phyloP scores from a whole-genome alignment of 2,113 vertebrate species.

The Herpetotheres cachinnans region DNA sequence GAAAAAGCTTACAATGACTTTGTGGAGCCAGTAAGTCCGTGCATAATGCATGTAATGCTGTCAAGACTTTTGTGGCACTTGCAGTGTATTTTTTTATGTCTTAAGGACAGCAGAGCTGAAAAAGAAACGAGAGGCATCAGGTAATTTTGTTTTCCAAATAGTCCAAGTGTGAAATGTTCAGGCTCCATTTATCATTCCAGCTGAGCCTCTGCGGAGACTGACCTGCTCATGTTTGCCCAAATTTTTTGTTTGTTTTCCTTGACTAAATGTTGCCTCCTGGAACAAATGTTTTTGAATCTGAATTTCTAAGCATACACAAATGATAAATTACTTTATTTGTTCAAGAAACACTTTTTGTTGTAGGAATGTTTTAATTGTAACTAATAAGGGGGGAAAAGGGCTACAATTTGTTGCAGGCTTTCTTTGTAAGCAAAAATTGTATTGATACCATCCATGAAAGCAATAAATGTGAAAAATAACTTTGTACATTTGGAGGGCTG shows the following conservation, averaged over 20 bases:
- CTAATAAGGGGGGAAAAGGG: slow-evolving; percentile 7
- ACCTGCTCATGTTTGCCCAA: background rate
- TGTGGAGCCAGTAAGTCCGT: background rate
- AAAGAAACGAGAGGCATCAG: background rate
- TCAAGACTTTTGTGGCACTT: background rate
- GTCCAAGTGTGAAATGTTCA: background rate
- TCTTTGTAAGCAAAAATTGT: background rate
- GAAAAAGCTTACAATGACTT: background rate
- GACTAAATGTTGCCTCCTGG: slow-evolving; percentile 7
- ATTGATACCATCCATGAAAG: background rate
- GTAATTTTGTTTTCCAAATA: background rate
- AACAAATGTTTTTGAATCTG: slow-evolving; percentile 14
- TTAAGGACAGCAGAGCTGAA: background rate
- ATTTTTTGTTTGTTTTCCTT: background rate
- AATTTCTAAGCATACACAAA: background rate
- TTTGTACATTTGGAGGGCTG: background rate
- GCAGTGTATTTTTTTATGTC: background rate
- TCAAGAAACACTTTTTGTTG: slow-evolving; percentile 31
- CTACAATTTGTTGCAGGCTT: background rate
- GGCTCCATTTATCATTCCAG: slow-evolving; percentile 21
- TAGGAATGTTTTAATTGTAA: slow-evolving; percentile 41
- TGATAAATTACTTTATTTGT: slow-evolving; percentile 51
- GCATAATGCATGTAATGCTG: background rate
- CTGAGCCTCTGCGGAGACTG: background rate
- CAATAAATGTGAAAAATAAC: background rate